Conservation (phyloP, 2,888 invertebrate species). For the Lithophane ornitopus region DNA sequence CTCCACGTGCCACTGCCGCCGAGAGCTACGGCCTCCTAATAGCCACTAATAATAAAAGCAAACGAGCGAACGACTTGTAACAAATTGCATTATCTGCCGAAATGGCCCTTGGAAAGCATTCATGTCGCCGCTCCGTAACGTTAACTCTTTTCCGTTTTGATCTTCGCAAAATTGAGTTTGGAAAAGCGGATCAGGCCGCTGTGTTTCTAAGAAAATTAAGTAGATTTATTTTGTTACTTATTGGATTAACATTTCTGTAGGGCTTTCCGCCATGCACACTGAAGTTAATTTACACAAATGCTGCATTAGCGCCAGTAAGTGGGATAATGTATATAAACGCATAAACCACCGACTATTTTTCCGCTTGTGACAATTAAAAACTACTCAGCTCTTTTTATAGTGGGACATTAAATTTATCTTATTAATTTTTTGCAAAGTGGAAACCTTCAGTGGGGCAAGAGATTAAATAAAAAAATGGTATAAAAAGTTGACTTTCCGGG, state of each 20-base stretch:
- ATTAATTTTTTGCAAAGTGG: conserved; percentile 64
- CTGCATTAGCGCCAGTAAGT: conserved; percentile 24
- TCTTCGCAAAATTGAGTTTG: conserved; percentile 72
- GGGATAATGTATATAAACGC: conserved; percentile 38
- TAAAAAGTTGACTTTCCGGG: conserved; percentile 68
- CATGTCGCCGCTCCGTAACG: conserved; percentile 71
- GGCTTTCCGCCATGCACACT: conserved; percentile 25
- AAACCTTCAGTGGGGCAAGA: conserved; percentile 65
- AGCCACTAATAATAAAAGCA: conserved; percentile 84
- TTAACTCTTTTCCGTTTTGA: conserved; percentile 77
- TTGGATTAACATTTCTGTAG: conserved; percentile 57
- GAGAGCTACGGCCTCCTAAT: conserved; percentile 76
- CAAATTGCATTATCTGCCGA: conserved; percentile 85
- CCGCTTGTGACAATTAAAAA: conserved; percentile 60
- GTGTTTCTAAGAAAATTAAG: conserved; percentile 64
- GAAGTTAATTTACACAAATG: conserved; percentile 31
- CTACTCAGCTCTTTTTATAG: conserved; percentile 63
- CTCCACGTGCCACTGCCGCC: conserved; percentile 72
- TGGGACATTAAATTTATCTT: conserved; percentile 67
- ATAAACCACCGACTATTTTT: conserved; percentile 41
- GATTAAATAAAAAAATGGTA: conserved; percentile 71
- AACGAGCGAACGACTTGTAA: conserved; percentile 84
- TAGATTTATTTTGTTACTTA: conserved; percentile 58
- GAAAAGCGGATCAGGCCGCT: conserved; percentile 61
- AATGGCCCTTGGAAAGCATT: conserved; percentile 81